These are phyloP conservation scores for Trichonephila clavata DNA, from an alignment of 1,140 invertebrate species.

Conservation along the genomic window DNA sequence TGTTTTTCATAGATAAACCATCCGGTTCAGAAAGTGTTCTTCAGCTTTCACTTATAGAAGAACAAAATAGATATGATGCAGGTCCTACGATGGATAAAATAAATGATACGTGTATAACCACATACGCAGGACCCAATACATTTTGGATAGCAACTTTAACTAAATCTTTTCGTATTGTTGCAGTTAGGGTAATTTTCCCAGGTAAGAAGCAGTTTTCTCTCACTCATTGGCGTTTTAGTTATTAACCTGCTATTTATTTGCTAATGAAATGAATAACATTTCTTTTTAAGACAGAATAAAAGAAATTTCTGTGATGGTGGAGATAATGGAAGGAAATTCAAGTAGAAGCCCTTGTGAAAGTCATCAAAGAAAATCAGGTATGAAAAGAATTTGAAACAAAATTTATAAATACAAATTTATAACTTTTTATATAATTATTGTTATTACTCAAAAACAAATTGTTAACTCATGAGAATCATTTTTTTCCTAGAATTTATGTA, in stretches of 20 bases:
- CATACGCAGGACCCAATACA: not conserved
- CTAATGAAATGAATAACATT: slow-evolving; percentile 3
- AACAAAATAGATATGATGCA: not conserved
- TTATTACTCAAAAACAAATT: not conserved
- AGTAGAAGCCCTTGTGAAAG: not conserved
- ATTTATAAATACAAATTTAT: not conserved
- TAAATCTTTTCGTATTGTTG: not conserved
- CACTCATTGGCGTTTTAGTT: not conserved
- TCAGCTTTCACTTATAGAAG: not conserved
- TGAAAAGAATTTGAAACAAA: not conserved
- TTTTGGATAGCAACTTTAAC: not conserved
- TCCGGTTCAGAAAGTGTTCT: not conserved
- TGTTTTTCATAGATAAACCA: not conserved
- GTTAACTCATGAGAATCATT: too few relatives aligned
- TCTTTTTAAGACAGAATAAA: not conserved
- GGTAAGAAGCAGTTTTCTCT: not conserved
- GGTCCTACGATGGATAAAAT: not conserved
- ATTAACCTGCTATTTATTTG: not conserved
- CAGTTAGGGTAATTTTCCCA: not conserved
- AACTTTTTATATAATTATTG: not conserved
- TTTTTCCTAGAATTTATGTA: too few relatives aligned
- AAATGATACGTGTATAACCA: not conserved
- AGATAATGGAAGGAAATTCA: not conserved
- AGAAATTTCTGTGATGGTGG: not conserved
- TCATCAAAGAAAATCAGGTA: not conserved